These are phyloP conservation scores for Melanostoma scalare DNA, from an alignment of 2,888 invertebrate genomes.

Conservation along the genomic window DNA sequence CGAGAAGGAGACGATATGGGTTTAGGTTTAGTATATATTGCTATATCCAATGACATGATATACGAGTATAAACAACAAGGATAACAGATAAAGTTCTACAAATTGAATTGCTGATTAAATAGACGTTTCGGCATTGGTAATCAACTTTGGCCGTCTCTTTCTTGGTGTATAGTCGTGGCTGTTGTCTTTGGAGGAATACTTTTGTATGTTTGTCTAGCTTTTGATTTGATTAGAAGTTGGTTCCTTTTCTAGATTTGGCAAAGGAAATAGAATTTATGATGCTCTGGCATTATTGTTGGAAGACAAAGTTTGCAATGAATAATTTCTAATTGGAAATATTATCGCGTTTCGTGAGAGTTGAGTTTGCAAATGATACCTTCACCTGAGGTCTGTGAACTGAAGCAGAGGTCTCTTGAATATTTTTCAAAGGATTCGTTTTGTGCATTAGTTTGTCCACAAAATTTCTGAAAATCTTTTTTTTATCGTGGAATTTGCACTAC, in stretches of 20 bases:
- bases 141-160: constrained; percentile 51
- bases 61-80: constrained; percentile 32
- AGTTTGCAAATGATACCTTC: too few species aligned
- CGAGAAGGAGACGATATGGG: constrained; percentile 35
- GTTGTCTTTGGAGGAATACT: neutral
- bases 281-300: constrained; percentile 34
- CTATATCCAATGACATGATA: constrained; percentile 51
- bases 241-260: neutral
- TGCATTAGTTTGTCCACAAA: too few species aligned
- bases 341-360: too few species aligned
- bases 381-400: too few species aligned
- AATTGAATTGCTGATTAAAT: constrained; percentile 73
- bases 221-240: constrained; percentile 61
- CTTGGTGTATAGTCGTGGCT: neutral
- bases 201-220: constrained; percentile 61
- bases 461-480: too few species aligned
- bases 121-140: constrained; percentile 71
- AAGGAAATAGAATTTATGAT: constrained; percentile 49
- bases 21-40: constrained; percentile 25
- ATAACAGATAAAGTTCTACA: constrained; percentile 70
- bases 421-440: too few species aligned
- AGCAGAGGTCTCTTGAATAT: too few species aligned
- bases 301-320: constrained; percentile 8
- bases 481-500: too few species aligned
- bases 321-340: constrained; percentile 15